Conservation (phyloP, 2,797 vertebrate genomes). For the Prionace glauca region DNA sequence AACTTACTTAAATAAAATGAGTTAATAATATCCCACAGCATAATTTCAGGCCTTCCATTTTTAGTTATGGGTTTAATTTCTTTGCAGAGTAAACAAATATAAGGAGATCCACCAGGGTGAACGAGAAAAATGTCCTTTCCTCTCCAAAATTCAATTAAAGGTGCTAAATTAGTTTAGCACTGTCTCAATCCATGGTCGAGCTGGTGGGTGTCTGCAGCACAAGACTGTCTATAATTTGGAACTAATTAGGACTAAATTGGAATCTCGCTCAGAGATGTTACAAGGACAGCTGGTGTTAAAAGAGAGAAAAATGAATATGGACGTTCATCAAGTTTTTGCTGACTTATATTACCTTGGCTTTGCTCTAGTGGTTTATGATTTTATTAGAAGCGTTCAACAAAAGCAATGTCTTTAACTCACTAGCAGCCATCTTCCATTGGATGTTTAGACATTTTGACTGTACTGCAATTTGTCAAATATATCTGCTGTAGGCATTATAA, state of each 20-base stretch:
- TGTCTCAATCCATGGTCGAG: background rate
- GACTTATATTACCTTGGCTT: background rate
- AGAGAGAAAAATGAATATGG: background rate
- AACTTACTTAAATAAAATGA: background rate
- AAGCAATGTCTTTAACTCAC: background rate
- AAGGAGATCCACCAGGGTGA: background rate
- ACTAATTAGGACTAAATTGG: constrained; percentile 20
- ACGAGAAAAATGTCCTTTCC: background rate
- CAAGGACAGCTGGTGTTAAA: background rate
- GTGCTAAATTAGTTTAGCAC: background rate
- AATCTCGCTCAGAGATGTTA: constrained; percentile 26
- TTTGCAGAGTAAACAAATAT: background rate
- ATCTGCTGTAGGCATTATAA: background rate
- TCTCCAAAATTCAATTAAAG: background rate
- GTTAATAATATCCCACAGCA: background rate
- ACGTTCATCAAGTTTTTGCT: constrained; percentile 14
- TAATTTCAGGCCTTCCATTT: background rate
- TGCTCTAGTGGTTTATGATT: background rate
- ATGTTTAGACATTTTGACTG: background rate
- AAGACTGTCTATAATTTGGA: constrained; percentile 1
- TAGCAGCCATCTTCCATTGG: constrained; percentile 2
- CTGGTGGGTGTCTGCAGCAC: background rate
- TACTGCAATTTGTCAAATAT: background rate
- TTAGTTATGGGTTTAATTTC: background rate
- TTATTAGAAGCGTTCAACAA: background rate